Conservation (phyloP, 2,888 invertebrate species). For the Loripinus fragilis region DNA sequence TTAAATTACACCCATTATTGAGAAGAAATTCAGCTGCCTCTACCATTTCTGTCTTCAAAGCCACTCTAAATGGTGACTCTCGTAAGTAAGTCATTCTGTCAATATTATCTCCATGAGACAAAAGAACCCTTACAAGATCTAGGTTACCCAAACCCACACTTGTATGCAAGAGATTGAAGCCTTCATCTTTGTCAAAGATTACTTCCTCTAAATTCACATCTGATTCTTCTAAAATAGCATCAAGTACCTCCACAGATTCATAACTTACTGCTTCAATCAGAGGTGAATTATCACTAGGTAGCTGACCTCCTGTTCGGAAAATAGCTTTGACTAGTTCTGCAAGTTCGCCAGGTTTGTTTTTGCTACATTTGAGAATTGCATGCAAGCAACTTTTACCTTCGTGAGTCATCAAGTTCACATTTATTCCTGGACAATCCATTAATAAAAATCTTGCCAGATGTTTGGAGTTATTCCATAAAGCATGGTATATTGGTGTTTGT, state of each 20-base stretch:
- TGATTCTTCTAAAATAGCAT: slow-evolving; percentile 48
- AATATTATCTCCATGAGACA: slow-evolving; percentile 63
- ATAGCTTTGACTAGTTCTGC: slow-evolving; percentile 43
- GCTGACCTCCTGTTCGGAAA: slow-evolving; percentile 46
- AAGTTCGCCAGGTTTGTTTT: slow-evolving; percentile 31
- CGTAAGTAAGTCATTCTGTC: slow-evolving; percentile 40
- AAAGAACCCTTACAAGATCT: slow-evolving; percentile 51
- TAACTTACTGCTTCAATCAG: slow-evolving; percentile 56
- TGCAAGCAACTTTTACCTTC: slow-evolving; percentile 50
- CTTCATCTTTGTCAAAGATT: slow-evolving; percentile 25
- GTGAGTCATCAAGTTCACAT: slow-evolving; percentile 33
- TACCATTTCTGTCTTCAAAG: slow-evolving; percentile 51
- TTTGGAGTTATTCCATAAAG: slow-evolving; percentile 55
- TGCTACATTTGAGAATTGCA: slow-evolving; percentile 53
- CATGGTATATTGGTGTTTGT: slow-evolving; percentile 68
- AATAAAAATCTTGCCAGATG: slow-evolving; percentile 60
- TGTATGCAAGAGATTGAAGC: slow-evolving; percentile 33
- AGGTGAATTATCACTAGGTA: slow-evolving; percentile 39
- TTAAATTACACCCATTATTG: slow-evolving; percentile 50
- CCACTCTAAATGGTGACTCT: slow-evolving; percentile 49
- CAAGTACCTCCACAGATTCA: slow-evolving; percentile 52
- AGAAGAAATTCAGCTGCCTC: slow-evolving; percentile 57
- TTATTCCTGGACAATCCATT: slow-evolving; percentile 38
- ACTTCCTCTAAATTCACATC: slow-evolving; percentile 25
- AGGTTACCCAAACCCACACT: slow-evolving; percentile 41